Evolutionary conservation across 2,113 vertebrate genomes (phyloP), one percentile per base, ranked within the genome.

Genomic region (Turdus rufiventris): DNA sequence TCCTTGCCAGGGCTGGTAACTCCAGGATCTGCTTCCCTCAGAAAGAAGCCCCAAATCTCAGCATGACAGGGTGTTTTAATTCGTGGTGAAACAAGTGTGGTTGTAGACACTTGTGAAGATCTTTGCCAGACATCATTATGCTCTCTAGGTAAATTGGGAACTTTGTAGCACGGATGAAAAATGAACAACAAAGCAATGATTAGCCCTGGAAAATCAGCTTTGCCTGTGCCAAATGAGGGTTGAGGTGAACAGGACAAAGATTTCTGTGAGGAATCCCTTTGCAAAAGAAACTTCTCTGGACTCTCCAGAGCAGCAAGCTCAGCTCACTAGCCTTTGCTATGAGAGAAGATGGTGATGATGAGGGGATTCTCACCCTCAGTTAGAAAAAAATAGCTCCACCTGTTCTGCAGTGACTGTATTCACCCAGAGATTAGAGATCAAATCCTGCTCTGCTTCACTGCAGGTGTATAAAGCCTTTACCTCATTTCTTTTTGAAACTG

Each of bases 121-220:
- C 47, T 54, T 42, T 89, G 21, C 58, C 62, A 83, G 53, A 45
- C 28, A 15, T 31, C 5, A 15, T 18, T 14, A 38, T 18, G 9
- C 36, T 63, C 28, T 67, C 20, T 6, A 77, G 20, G 19, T 45
- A 70, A 65, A 51, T 1, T 36, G 9, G 36, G 61, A 65, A 29
- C 48, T 75, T 68, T 42, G 11, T 25, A 77, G 21, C 23, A 51
- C 0, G 2, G 17, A 19, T n/a, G 14, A 86, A 84, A 72, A 80
- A 16, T 3, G 18, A 89, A 17, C 7, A 81, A 61, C 24, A 58
- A 42, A 74, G 18, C 19, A 45, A 51, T 1, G 5, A 0, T 0
- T 10, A 54, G 36, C 18, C 15, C 63, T 84, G 38, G 26, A 94
- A 85, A 86, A 76, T 72, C 31, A 86, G 10, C 9, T 88, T 31